Conservation (phyloP, 2,113 vertebrate species). For the Nesospiza acunhae region DNA sequence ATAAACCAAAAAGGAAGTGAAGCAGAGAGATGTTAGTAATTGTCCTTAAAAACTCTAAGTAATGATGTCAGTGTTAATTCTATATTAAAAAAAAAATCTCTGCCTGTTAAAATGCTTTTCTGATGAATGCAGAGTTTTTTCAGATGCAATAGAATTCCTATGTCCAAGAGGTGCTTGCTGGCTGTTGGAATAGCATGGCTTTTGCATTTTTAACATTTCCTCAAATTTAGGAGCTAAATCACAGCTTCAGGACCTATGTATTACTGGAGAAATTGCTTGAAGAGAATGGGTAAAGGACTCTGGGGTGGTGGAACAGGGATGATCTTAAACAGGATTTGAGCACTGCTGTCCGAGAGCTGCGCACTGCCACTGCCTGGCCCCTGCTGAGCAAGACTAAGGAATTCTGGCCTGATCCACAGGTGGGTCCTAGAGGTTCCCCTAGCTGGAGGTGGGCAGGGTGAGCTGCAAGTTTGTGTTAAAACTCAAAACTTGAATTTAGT, state of each 20-base stretch:
- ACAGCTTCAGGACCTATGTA: background rate
- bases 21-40: slow-evolving; percentile 14
- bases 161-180: background rate
- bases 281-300: background rate
- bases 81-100: background rate
- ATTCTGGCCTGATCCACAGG: background rate
- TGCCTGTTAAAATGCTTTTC: background rate
- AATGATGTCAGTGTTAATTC: background rate
- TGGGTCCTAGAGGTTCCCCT: background rate
- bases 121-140: background rate
- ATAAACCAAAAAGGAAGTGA: slow-evolving; percentile 28
- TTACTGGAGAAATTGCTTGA: background rate
- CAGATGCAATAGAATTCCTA: background rate
- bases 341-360: background rate
- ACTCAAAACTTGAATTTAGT: background rate
- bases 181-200: background rate
- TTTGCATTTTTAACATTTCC: background rate
- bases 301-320: background rate
- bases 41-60: background rate
- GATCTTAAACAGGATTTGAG: background rate
- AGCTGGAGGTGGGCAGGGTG: background rate
- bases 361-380: rapidly evolving
- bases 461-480: background rate
- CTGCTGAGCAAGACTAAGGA: background rate
- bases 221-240: background rate